phyloP scores from a whole-genome alignment of 2,797 vertebrate genomes.

The Poecilia wingei region DNA sequence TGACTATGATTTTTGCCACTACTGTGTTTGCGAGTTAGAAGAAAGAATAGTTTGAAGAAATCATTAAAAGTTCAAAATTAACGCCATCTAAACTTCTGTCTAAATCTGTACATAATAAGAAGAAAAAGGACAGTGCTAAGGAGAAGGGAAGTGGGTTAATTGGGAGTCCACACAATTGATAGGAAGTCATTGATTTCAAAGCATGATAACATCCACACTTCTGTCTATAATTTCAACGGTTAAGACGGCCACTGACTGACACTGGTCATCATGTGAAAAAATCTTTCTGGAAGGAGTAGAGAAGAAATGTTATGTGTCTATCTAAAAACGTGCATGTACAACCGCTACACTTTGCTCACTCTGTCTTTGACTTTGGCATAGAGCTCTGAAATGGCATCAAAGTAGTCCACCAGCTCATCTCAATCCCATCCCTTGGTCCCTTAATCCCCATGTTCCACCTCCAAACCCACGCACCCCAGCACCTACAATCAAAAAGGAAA shows the following conservation, averaged over 20 bases:
- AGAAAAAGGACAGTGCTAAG: neutral
- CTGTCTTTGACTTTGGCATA: conserved; percentile 68
- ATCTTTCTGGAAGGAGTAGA: conserved; percentile 19
- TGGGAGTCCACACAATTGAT: neutral
- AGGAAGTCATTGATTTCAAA: conserved; percentile 18
- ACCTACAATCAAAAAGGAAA: conserved; percentile 81
- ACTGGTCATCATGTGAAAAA: neutral
- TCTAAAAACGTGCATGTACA: conserved; percentile 31
- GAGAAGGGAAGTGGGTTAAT: neutral
- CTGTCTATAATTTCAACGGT: conserved; percentile 58
- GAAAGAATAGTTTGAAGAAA: neutral
- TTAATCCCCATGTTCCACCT: conserved; percentile 62
- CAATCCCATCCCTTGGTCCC: conserved; percentile 55
- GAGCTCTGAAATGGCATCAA: conserved; percentile 77
- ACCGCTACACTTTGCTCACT: conserved; percentile 58
- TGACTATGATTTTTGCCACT: neutral
- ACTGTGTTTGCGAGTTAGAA: neutral
- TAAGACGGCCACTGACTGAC: conserved; percentile 33
- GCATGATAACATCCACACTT: conserved; percentile 61
- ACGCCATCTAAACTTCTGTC: neutral
- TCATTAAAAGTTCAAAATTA: neutral
- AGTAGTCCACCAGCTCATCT: conserved; percentile 64
- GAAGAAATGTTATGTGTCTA: conserved; percentile 42
- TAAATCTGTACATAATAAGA: neutral
- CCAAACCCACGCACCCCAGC: conserved; percentile 65